A percentile compares a stretch with the other conserved stretches of the same genome.
phyloP scores from a whole-genome alignment of 2,888 invertebrate genomes.

The Epirrita christyi region DNA sequence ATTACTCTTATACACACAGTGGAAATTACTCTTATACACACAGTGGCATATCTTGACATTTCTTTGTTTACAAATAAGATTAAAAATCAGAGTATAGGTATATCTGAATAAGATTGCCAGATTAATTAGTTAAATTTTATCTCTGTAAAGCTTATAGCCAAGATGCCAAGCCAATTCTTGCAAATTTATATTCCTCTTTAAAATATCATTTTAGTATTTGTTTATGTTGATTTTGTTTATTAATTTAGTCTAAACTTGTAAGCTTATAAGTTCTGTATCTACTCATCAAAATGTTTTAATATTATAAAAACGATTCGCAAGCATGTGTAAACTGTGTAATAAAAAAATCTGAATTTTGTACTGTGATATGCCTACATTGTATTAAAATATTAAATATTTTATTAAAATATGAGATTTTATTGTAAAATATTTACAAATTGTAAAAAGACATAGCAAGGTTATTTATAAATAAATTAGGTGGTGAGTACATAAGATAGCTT shows the following conservation, averaged over 20 bases:
- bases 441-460: neutral
- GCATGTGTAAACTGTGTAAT: slow-evolving; percentile 13
- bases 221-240: neutral
- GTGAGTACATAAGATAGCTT: neutral
- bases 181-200: neutral
- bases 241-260: slow-evolving; percentile 4
- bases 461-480: neutral
- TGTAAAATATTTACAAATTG: slow-evolving; percentile 11
- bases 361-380: slow-evolving; percentile 53
- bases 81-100: too few species aligned
- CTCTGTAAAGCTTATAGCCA: too few species aligned
- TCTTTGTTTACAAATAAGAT: too few species aligned
- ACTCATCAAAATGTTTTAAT: slow-evolving; percentile 3
- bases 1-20: too few species aligned
- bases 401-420: slow-evolving; percentile 42
- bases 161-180: neutral
- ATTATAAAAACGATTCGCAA: slow-evolving; percentile 8
- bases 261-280: slow-evolving; percentile 19
- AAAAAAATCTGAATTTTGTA: slow-evolving; percentile 48
- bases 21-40: too few species aligned
- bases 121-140: too few species aligned
- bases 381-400: slow-evolving; percentile 43
- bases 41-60: too few species aligned
- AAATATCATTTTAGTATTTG: slow-evolving; percentile 1
- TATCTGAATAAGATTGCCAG: too few species aligned